phyloP scores from a whole-genome alignment of 2,113 vertebrate species.

The Centrocercus urophasianus region DNA sequence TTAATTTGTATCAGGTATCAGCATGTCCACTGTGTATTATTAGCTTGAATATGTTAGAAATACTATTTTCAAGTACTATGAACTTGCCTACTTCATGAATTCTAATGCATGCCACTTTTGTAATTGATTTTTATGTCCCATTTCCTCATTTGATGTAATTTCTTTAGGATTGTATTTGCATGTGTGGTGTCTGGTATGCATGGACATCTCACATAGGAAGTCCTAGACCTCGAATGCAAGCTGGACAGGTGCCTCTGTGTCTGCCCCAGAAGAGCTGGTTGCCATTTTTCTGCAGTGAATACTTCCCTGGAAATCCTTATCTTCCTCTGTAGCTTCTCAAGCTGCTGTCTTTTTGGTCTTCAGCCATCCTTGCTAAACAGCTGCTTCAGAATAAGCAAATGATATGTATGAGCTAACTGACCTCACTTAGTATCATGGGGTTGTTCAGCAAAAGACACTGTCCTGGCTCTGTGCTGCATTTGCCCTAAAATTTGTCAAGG shows the following conservation, averaged over 20 bases:
- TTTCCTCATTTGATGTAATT: background rate
- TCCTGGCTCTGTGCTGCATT: rapidly evolving
- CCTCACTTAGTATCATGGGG: rapidly evolving
- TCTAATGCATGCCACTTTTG: background rate
- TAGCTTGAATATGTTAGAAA: background rate
- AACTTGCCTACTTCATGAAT: background rate
- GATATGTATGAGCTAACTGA: background rate
- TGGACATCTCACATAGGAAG: background rate
- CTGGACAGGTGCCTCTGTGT: background rate
- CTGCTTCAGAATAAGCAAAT: background rate
- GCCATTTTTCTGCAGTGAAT: background rate
- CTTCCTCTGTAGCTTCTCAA: background rate
- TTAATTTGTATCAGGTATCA: background rate
- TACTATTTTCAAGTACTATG: background rate
- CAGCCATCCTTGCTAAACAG: background rate
- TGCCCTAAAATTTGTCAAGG: background rate
- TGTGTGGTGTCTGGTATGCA: background rate
- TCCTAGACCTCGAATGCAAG: background rate
- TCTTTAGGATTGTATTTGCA: background rate
- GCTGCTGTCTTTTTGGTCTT: background rate
- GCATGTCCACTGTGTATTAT: background rate
- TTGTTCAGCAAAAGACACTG: background rate
- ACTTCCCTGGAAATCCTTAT: background rate
- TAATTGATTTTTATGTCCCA: background rate
- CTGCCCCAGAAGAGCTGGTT: background rate